Conservation (phyloP, 2,888 invertebrate species). For the Ametastegia equiseti region DNA sequence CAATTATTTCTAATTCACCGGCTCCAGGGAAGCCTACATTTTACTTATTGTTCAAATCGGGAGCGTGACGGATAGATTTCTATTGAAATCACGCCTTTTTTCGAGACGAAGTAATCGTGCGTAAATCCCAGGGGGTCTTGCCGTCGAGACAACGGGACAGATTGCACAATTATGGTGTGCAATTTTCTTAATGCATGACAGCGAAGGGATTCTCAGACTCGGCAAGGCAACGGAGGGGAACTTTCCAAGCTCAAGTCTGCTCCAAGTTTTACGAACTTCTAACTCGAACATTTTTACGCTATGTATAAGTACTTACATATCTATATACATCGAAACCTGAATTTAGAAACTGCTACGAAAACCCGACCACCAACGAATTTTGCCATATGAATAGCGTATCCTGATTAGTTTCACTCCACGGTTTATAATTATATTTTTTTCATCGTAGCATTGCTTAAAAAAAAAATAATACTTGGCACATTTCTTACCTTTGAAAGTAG, state of each 20-base stretch:
- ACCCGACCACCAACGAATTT: too few species aligned
- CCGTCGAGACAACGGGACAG: not conserved
- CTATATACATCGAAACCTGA: not conserved
- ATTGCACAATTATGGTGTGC: not conserved
- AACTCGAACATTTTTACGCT: not conserved
- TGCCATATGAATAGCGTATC: too few species aligned
- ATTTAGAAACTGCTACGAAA: too few species aligned
- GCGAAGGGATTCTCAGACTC: not conserved
- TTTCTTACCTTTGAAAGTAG: too few species aligned
- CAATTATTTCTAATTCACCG: not conserved
- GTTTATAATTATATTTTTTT: too few species aligned
- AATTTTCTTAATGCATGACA: slow-evolving; percentile 9
- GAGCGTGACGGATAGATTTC: not conserved
- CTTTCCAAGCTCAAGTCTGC: not conserved
- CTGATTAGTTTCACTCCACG: too few species aligned
- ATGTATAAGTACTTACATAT: not conserved
- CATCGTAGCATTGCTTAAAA: too few species aligned
- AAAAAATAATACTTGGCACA: too few species aligned
- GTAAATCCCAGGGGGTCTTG: not conserved
- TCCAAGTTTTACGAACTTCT: not conserved
- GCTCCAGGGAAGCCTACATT: not conserved
- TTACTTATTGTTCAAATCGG: not conserved
- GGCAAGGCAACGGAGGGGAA: not conserved
- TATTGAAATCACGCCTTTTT: not conserved
- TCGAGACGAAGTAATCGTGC: not conserved